Evolutionary conservation across 2,888 invertebrate genomes (phyloP), one percentile per base, ranked within the genome.

Genomic region (Dolichopus griseipennis): DNA sequence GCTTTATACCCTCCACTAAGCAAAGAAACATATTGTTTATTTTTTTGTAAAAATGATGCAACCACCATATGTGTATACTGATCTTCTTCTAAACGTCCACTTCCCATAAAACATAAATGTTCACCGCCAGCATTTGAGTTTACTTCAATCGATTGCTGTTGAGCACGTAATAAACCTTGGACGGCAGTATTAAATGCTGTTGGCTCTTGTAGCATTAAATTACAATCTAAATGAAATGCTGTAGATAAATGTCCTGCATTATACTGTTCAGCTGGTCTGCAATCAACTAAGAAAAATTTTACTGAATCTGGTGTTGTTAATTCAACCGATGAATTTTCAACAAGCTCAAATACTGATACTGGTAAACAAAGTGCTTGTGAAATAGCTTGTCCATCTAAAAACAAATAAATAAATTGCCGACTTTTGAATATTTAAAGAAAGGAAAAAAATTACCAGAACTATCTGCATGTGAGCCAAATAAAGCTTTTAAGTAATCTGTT

Each of bases 51-150:
- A 81, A 99, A 97, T 68, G 95, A 94, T 8, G 98, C 95, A 20
- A 99, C 93, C 33, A 97, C 97, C 98, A 99, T 99, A 78, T 97
- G 92, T 21, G 97, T 95, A 78, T 95, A 96, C 75, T 93, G 93
- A 80, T 97, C 97, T 82, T 95, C 94, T 77, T 96, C 95, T 73
- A 91, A 88, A 65, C 94, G 86, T 1, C 97, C 97, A 71, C 95
- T 95, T 63, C 97, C 97, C 78, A 98, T 87, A 79, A 94, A 93
- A 75, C 94, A 94, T 71, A 97, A 86, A 79, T 94, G 93, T 78
- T 94, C 90, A 72, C 95, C 90, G 74, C 93, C 90, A 74, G 93
- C 90, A 83, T 89, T 86, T 0, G 95, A 95, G 67, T 93, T 92
- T 66, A 91, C 91, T 65, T 92, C 92, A 68, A 94, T 83, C 4